These are phyloP conservation scores for Ranitomeya variabilis DNA, from an alignment of 2,113 vertebrate genomes.

Conservation along the genomic window DNA sequence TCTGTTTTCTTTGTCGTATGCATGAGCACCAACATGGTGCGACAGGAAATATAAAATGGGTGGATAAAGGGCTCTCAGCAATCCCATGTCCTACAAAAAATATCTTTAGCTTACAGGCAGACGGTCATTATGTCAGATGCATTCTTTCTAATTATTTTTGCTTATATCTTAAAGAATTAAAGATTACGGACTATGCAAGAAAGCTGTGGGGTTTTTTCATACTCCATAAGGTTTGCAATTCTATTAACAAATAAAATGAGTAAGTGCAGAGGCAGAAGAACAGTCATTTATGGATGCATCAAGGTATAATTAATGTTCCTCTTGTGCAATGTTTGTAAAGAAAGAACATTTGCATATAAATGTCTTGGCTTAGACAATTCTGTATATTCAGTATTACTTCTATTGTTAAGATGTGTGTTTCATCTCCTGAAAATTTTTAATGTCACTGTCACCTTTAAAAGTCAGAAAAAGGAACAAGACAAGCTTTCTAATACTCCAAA, in stretches of 20 bases:
- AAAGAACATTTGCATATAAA: conserved; percentile 48
- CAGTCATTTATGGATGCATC: conserved; percentile 4
- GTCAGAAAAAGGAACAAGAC: conserved; percentile 17
- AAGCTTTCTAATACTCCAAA: conserved; percentile 34
- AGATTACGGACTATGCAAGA: background rate
- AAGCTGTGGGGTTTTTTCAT: background rate
- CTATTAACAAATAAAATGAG: conserved; percentile 1
- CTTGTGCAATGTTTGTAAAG: conserved; percentile 40
- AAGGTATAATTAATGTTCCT: conserved; percentile 46
- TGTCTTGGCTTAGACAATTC: conserved; percentile 32
- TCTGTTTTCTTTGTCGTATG: background rate
- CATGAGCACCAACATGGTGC: background rate
- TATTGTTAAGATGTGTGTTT: conserved; percentile 39
- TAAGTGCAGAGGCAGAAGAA: conserved; percentile 21
- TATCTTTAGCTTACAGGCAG: background rate
- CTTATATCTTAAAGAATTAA: background rate
- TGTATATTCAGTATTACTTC: conserved; percentile 38
- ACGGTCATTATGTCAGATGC: background rate
- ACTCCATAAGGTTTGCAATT: conserved; percentile 22
- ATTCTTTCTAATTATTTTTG: background rate
- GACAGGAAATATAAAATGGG: background rate
- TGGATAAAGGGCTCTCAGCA: background rate
- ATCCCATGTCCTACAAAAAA: background rate
- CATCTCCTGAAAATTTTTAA: conserved; percentile 29
- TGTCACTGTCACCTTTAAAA: conserved; percentile 50